Base-by-base conservation (phyloP, 1,140 invertebrate species). In the Spodoptera frugiperda region DNA sequence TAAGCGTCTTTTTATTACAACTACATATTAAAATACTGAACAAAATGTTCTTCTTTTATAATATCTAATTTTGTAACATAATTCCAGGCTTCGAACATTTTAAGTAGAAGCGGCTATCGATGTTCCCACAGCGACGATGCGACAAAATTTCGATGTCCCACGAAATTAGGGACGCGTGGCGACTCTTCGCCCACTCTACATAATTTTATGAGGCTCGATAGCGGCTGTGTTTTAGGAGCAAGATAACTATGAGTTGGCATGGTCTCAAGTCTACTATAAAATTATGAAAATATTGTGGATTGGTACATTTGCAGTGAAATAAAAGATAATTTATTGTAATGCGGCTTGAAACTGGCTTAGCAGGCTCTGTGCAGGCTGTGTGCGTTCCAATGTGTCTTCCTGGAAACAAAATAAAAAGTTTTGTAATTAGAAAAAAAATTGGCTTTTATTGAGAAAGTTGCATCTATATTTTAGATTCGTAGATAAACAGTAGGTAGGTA, bases 221-320 rank as follows among this genome's bases (percentile, higher is more conserved):
- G 68, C 70, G 54, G 53, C 44, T 68, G 77, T 51, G 63, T 72
- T 76, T 79, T 79, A 73, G 75, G 33, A 74, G 61, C 76, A 59
- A 79, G 76, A 82, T 82, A 82, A 76, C 53, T 48, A 30, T 71
- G 76, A 80, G 55, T 81, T 81, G 74, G 81, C 81, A 77, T 73
- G 55, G 67, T 76, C 71, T 79, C 70, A 77, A 76, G 76, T 39
- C 54, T 79, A 75, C 75, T 77, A 76, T 82, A 74, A 80, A 80
- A 82, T 77, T 74, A 82, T 80, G 75, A 79, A 82, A 82, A 82
- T 82, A 82, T 79, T 74, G 74, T 39, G 67, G 55, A 73, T 78
- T 30, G 67, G 63, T 68, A 79, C 67, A 72, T 78, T 77, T 49
- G 76, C 76, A 76, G 67, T 78, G 71, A 72, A 76, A 76, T 81